Base-by-base conservation (phyloP, 2,888 invertebrate genomes). In the Trilocha varians region DNA sequence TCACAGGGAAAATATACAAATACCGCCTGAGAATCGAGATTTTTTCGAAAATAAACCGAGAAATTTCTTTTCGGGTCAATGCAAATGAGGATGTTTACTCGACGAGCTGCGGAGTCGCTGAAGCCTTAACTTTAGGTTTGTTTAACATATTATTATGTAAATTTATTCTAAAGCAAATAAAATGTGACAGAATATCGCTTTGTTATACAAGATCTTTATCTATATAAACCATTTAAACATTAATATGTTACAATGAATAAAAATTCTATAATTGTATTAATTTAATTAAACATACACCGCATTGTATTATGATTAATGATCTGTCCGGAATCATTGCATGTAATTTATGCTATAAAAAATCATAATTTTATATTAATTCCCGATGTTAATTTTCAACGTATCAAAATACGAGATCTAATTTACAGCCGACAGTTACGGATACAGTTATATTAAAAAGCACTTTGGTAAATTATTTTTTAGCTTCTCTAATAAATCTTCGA, bases 1-100 rank as follows among this genome's bases (percentile, higher is more conserved):
- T 85, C 84, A 84, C 70, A 82, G 69, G 80, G 82, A 84, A 83
- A 82, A 79, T 84, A 80, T 80, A 83, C 82, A 82, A 84, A 83
- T 77, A 82, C 79, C 79, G 80, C 75, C 58, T 44, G 60, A 57
- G 64, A 67, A 65, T 70, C 71, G 69, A 66, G 70, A 65, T 70
- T 78, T 76, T 78, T 77, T 78, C 57, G 58, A 62, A 74, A 79
- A 77, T 75, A 71, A 78, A 73, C 59, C 55, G 65, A 66, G 66
- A 65, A 63, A 69, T 70, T 63, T 62, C 60, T 77, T 80, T 79
- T 72, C 75, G 73, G 77, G 74, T 77, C 78, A 80, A 71, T 75
- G 82, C 69, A 73, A 78, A 78, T 76, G 65, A 70, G 69, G 60
- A 57, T 71, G 69, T 72, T 74, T 70, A 75, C 73, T 64, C 59